Base-by-base conservation (phyloP, 2,888 invertebrate genomes). In the Tipula unca region DNA sequence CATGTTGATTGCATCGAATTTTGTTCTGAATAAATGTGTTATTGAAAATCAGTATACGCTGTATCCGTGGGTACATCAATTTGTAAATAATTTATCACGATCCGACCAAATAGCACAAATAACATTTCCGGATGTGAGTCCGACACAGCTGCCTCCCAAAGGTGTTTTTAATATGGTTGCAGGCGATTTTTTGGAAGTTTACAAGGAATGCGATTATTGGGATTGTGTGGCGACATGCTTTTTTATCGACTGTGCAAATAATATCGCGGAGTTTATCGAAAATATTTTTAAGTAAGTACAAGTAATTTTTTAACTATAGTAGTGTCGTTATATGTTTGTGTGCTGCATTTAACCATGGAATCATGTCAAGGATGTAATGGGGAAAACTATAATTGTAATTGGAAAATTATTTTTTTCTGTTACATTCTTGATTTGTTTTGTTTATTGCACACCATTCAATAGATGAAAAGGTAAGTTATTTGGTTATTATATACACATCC, bases 241-340 rank as follows among this genome's bases (percentile, higher is more conserved):
- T 92, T 99, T 99, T 90, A 96, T 99, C 86, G 99, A 99, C 91
- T 99, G 99, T 89, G 99, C 99, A 0, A 96, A 97, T 86, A 99
- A 99, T 90, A 95, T 99, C 20, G 95, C 99, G 3, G 95, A 96
- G 89, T 99, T 99, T 89, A 95, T 99, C 39, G 98, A 99, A 92
- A 94, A 95, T 85, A 99, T 99, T 89, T 96, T 95, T 90, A 93
- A 94, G 88, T 90, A 86, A 86, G 86, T 86, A 2, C 4, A 17
- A 29, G n/a, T 29, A n/a, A 17, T 35, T 10, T 32, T 29, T 29
- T 1, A 29, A 29, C 1, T 82, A 32, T 32, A 32, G 29, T 82
- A 82, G 1, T 35, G 32, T 25, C 13, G 20, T 84, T 29, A 20
- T 35, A n/a, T 32, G 29, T 83, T 32, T 4, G 5, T 6, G 17